A percentile compares a stretch with the other conserved stretches of the same genome.
phyloP scores from a whole-genome alignment of 1,140 invertebrate genomes.

The Cataglyphis hispanica region DNA sequence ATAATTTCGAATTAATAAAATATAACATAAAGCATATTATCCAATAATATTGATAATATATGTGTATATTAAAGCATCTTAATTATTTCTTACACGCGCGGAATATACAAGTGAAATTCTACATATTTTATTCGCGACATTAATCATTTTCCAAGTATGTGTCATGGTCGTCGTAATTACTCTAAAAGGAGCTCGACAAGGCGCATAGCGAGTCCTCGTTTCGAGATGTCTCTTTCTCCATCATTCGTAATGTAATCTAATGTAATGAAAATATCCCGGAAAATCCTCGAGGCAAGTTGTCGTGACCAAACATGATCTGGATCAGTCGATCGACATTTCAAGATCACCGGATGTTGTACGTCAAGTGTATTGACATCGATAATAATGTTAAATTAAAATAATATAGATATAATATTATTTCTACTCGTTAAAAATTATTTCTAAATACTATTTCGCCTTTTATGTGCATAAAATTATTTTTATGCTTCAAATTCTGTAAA shows the following conservation, averaged over 20 bases:
- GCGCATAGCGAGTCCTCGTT: slow-evolving; percentile 27
- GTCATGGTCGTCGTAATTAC: slow-evolving; percentile 67
- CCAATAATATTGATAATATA: background rate
- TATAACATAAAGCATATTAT: background rate
- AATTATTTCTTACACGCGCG: background rate
- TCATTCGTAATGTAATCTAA: slow-evolving; percentile 39
- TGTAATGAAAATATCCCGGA: slow-evolving; percentile 62
- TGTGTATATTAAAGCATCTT: background rate
- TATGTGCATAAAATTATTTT: no score
- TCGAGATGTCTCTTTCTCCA: background rate
- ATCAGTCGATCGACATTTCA: slow-evolving; percentile 39
- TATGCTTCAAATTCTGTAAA: background rate
- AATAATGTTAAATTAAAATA: background rate
- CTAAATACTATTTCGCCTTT: no score
- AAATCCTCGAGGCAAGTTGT: slow-evolving; percentile 66
- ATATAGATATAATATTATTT: background rate
- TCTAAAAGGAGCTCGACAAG: slow-evolving; percentile 67
- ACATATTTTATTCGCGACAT: background rate
- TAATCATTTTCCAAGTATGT: slow-evolving; percentile 58
- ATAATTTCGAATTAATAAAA: background rate
- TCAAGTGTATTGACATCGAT: slow-evolving; percentile 12
- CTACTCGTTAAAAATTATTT: no score
- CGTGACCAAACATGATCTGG: slow-evolving; percentile 55
- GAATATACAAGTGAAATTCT: background rate
- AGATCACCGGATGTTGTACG: slow-evolving; percentile 60